These are phyloP conservation scores for Meghimatium bilineatum DNA, from an alignment of 2,888 invertebrate species.

Conservation along the genomic window DNA sequence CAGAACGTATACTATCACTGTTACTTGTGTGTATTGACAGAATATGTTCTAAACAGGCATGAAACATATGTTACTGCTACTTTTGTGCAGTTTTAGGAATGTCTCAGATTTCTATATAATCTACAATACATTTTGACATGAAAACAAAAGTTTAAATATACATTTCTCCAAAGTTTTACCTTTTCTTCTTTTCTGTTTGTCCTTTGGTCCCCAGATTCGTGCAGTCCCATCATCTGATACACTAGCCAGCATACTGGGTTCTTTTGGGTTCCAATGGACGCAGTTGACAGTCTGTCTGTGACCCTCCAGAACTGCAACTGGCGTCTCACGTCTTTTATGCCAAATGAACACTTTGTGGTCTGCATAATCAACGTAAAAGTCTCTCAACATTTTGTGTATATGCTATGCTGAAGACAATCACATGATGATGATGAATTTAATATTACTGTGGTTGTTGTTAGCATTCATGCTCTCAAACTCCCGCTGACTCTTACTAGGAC, in stretches of 20 bases:
- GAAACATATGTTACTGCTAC: no score
- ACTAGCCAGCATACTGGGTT: slow-evolving; percentile 92
- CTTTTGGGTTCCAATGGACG: slow-evolving; percentile 97
- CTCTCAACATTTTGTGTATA: no score
- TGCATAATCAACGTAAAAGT: slow-evolving; percentile 72
- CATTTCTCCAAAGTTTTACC: slow-evolving; percentile 7
- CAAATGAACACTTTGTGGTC: slow-evolving; percentile 94
- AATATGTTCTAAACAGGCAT: no score
- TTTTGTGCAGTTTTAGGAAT: no score
- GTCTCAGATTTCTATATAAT: no score
- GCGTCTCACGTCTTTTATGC: slow-evolving; percentile 93
- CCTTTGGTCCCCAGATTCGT: slow-evolving; percentile 92
- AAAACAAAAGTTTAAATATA: not conserved
- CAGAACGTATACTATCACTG: no score
- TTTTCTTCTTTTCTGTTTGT: slow-evolving; percentile 61
- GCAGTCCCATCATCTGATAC: slow-evolving; percentile 97
- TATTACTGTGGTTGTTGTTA: no score
- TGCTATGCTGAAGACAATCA: not conserved
- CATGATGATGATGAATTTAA: no score
- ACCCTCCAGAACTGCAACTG: slow-evolving; percentile 91
- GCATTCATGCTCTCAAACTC: no score
- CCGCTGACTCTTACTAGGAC: no score
- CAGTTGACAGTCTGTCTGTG: slow-evolving; percentile 98
- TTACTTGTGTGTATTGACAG: no score
- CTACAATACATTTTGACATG: not conserved